Conservation (phyloP, 2,797 vertebrate species). For the Sebastes paucispinis region DNA sequence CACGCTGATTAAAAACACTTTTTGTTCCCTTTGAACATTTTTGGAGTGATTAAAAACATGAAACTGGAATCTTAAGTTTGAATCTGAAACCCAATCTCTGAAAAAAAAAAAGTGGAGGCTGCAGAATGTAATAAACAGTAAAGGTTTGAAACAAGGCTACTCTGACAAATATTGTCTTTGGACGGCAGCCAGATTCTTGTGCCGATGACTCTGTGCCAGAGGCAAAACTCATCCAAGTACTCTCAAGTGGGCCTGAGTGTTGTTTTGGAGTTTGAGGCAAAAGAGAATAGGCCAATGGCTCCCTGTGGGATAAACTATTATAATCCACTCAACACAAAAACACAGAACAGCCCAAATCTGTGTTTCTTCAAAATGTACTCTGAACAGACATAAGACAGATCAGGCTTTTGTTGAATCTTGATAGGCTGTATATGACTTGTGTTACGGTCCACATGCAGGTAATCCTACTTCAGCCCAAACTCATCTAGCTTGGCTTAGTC, state of each 20-base stretch:
- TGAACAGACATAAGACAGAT: conserved; percentile 20
- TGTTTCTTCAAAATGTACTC: conserved; percentile 34
- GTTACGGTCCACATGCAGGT: conserved; percentile 48
- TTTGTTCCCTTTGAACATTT: conserved; percentile 52
- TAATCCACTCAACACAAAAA: conserved; percentile 64
- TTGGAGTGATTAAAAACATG: conserved; percentile 64
- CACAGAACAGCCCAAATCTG: conserved; percentile 35
- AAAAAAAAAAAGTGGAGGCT: conserved; percentile 36
- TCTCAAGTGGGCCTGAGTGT: conserved; percentile 80
- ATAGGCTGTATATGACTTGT: conserved; percentile 24
- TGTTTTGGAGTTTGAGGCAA: conserved; percentile 80
- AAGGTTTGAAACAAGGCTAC: conserved; percentile 79
- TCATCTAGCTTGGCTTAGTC: conserved; percentile 48
- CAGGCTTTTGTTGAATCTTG: conserved; percentile 35
- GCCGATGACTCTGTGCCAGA: conserved; percentile 75
- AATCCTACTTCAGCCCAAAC: conserved; percentile 52
- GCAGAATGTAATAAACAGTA: conserved; percentile 79
- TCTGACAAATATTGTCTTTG: conserved; percentile 84
- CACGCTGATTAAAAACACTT: conserved; percentile 67
- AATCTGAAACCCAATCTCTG: conserved; percentile 63
- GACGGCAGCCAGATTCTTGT: conserved; percentile 77
- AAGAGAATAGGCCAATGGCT: conserved; percentile 71
- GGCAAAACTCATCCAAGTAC: conserved; percentile 77
- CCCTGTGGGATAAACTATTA: conserved; percentile 73
- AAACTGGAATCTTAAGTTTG: conserved; percentile 56